Percentiles rank a stretch among this genome's conserved stretches.
phyloP scores from a whole-genome alignment of 2,888 invertebrate genomes.

The Pandemis corylana region DNA sequence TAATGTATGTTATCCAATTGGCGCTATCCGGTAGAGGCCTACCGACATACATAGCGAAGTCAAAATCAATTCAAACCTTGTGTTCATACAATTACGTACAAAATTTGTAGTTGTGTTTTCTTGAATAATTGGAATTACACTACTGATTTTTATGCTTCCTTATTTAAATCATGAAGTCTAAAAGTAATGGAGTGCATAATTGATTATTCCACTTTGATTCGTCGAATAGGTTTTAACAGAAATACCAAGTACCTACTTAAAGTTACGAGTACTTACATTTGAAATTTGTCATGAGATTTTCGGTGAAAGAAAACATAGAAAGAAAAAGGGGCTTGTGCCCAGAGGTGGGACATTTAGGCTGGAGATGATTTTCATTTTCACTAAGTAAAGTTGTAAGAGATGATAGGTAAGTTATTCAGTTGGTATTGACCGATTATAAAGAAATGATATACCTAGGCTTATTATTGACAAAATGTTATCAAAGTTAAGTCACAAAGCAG shows the following conservation, averaged over 20 bases:
- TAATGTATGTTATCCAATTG: conserved; percentile 33
- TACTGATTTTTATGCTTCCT: conserved; percentile 34
- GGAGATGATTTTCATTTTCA: too few relatives aligned
- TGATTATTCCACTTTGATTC: conserved; percentile 17
- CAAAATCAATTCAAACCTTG: conserved; percentile 1
- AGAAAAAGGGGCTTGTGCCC: too few relatives aligned
- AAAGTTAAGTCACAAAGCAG: too few relatives aligned
- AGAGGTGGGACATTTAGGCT: too few relatives aligned
- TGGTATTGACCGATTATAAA: too few relatives aligned
- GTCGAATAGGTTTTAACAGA: conserved; percentile 13
- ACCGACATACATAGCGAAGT: conserved; percentile 15
- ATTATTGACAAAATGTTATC: too few relatives aligned
- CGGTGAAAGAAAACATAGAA: too few relatives aligned
- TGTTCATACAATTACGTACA: background rate
- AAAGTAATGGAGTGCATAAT: conserved; percentile 29
- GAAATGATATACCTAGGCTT: too few relatives aligned
- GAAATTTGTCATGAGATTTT: too few relatives aligned
- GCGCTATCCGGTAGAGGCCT: conserved; percentile 25
- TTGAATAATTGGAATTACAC: conserved; percentile 16
- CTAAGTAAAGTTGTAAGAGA: too few relatives aligned
- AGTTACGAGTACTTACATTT: too few relatives aligned
- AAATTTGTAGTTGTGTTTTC: background rate
- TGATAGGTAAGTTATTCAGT: too few relatives aligned
- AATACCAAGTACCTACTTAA: background rate
- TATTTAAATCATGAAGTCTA: conserved; percentile 31